phyloP scores from a whole-genome alignment of 2,797 vertebrate genomes.

The Macroramphosus scolopax region DNA sequence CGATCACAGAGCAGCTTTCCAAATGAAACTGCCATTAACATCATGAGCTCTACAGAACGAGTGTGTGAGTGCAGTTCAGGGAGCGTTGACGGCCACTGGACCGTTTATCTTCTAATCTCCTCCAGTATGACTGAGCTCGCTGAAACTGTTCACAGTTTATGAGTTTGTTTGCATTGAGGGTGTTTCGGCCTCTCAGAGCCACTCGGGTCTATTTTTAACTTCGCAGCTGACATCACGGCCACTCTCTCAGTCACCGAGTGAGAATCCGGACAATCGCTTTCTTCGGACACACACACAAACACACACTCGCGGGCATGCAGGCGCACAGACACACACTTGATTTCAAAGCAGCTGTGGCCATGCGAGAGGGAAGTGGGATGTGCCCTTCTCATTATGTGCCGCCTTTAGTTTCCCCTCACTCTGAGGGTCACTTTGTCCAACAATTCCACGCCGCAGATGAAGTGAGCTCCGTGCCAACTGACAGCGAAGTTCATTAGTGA shows the following conservation, averaged over 20 bases:
- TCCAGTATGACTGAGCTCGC: constrained; percentile 15
- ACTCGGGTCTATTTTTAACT: constrained; percentile 72
- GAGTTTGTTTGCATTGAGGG: constrained; percentile 48
- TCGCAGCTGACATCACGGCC: too few relatives aligned
- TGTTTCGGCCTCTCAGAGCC: constrained; percentile 51
- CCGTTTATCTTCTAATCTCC: constrained; percentile 11
- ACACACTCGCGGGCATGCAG: constrained; percentile 20
- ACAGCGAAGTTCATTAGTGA: constrained; percentile 64
- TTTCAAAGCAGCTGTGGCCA: constrained; percentile 52
- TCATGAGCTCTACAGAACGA: too few relatives aligned
- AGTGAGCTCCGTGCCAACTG: constrained; percentile 49
- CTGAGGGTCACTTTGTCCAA: constrained; percentile 67
- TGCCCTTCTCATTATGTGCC: constrained; percentile 54
- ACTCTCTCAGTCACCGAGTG: too few relatives aligned
- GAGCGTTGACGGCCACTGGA: background rate
- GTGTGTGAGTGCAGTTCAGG: too few relatives aligned
- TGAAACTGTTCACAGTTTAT: constrained; percentile 26
- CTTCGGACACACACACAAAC: constrained; percentile 36
- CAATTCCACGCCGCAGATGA: constrained; percentile 49
- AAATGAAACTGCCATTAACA: constrained; percentile 15
- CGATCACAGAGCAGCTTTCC: constrained; percentile 7
- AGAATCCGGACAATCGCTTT: constrained; percentile 58
- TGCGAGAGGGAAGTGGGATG: constrained; percentile 39
- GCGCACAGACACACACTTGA: constrained; percentile 39
- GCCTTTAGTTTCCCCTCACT: constrained; percentile 49